Percentiles rank a stretch among this genome's conserved stretches.
These are phyloP conservation scores for Trilocha varians DNA, from an alignment of 2,888 invertebrate genomes.

Conservation along the genomic window DNA sequence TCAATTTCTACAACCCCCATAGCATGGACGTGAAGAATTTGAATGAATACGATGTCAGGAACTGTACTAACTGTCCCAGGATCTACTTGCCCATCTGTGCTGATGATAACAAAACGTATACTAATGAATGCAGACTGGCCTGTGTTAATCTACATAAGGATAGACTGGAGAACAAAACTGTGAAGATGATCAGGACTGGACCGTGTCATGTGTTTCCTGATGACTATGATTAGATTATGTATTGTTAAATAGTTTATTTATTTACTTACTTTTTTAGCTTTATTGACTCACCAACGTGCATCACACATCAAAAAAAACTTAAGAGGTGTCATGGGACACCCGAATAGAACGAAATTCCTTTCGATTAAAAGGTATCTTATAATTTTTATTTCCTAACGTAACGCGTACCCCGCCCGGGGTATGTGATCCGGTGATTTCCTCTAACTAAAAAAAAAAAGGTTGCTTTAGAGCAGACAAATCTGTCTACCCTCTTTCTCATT, in stretches of 20 bases:
- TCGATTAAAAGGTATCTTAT: no score
- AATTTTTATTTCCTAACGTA: no score
- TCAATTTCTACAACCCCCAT: slow-evolving; percentile 3
- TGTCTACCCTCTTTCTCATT: no score
- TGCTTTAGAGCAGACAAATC: no score
- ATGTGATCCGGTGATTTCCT: no score
- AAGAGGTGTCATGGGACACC: no score
- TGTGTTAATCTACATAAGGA: slow-evolving; percentile 20
- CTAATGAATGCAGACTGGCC: slow-evolving; percentile 28
- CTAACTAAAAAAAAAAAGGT: no score
- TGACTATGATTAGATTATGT: slow-evolving; percentile 1
- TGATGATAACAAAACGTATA: slow-evolving; percentile 26
- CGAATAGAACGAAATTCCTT: no score
- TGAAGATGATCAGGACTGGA: slow-evolving; percentile 8
- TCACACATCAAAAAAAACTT: no score
- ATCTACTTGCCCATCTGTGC: slow-evolving; percentile 34
- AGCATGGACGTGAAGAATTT: slow-evolving; percentile 7
- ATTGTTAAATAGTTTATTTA: not conserved
- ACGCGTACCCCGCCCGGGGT: no score
- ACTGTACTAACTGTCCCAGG: slow-evolving; percentile 21
- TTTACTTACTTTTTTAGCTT: no score
- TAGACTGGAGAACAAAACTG: not conserved
- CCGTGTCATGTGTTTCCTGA: slow-evolving; percentile 10
- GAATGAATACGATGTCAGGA: slow-evolving; percentile 8
- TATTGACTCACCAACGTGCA: no score